Evolutionary conservation across 2,888 invertebrate genomes (phyloP), one percentile per base, ranked within the genome.

Genomic region (Tethea ocularis): DNA sequence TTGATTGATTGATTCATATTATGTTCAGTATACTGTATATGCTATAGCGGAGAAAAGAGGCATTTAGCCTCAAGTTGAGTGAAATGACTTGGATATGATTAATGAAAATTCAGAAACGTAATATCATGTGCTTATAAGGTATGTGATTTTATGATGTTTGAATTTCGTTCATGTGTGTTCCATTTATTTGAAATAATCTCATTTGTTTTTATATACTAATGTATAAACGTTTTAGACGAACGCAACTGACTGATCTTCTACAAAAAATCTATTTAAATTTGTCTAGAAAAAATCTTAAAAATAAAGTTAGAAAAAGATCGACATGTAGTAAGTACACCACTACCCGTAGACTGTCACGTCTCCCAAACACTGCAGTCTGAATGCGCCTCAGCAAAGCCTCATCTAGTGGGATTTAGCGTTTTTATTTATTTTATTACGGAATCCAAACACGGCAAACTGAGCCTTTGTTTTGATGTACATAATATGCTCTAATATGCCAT

Each of bases 321-420:
- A 70, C 60, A 59, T 13, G 46, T 22, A 17, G 22, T 57, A 38
- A 55, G 36, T 59, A 29, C 77, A 64, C 58, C 75, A 52, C 74
- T 74, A 74, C 17, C 7, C 20, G 23, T 58, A 60, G 57, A 64
- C 62, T 69, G 71, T 74, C 76, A 76, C 74, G 74, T 77, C 69
- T 68, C 69, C 65, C 71, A 8, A 61, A 71, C 72, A 62, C 66
- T 75, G 77, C 75, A 82, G 77, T 74, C 68, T 68, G 67, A 84
- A 80, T 79, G 75, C 78, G 74, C 69, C 71, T 70, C 70, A 60
- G 67, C 64, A 64, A 67, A 71, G 69, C 67, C 60, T 64, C 67
- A 71, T 77, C 74, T 66, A 73, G 64, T 52, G 67, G 74, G 72
- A 69, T 78, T 75, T 69, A 59, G 64, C 60, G 62, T 72, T 75